Evolutionary conservation across 2,888 invertebrate genomes (phyloP).

Genomic region (Chaetoderma sp.): DNA sequence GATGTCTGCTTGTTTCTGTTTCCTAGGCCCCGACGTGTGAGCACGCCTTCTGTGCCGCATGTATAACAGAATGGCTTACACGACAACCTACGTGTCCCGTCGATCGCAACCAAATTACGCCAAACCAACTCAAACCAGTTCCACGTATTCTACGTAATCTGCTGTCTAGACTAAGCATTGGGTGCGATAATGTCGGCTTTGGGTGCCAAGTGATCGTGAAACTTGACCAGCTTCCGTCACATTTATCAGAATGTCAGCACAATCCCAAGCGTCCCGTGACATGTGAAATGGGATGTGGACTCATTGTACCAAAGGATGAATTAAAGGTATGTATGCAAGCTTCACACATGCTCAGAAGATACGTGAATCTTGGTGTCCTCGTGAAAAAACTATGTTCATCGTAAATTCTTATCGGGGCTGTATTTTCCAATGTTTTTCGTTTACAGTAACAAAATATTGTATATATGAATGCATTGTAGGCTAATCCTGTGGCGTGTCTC

Average conservation of each 20-base stretch:
- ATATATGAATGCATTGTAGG: too few species aligned
- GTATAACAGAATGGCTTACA: slow-evolving; percentile 95
- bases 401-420: too few species aligned
- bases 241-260: slow-evolving; percentile 90
- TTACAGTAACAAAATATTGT: too few species aligned
- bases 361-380: too few species aligned
- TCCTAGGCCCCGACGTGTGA: slow-evolving; percentile 92
- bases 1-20: slow-evolving; percentile 4
- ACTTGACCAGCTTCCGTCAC: slow-evolving; percentile 84
- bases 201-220: slow-evolving; percentile 89
- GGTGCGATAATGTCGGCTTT: slow-evolving; percentile 90
- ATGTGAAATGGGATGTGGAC: slow-evolving; percentile 93
- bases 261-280: slow-evolving; percentile 94
- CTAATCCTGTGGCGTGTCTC: too few species aligned
- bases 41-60: slow-evolving; percentile 92
- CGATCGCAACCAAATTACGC: slow-evolving; percentile 89
- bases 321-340: slow-evolving; percentile 74
- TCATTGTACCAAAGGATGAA: slow-evolving; percentile 95
- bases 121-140: slow-evolving; percentile 87
- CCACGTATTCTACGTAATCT: slow-evolving; percentile 94
- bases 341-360: too few species aligned
- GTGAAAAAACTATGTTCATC: too few species aligned
- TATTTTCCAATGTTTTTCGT: too few species aligned
- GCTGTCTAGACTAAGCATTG: slow-evolving; percentile 84
- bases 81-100: slow-evolving; percentile 95